Conservation (phyloP, 2,113 vertebrate species). For the Phrynocephalus versicolor region DNA sequence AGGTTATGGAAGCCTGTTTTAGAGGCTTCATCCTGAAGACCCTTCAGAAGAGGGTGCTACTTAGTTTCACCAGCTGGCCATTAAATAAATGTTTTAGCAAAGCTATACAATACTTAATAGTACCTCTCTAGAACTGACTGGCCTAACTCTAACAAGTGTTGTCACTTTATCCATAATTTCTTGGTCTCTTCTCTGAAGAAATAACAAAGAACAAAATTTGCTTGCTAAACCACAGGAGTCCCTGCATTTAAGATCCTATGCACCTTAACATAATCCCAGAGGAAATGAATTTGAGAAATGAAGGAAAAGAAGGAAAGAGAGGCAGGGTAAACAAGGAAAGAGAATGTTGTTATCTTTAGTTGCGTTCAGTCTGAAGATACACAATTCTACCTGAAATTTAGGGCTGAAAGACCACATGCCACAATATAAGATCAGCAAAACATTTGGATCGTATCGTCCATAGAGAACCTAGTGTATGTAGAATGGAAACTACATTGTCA, state of each 20-base stretch:
- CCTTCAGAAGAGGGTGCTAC: not conserved
- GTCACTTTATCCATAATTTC: not conserved
- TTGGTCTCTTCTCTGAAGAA: not conserved
- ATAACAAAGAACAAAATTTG: not conserved
- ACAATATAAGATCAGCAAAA: not conserved
- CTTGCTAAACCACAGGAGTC: not conserved
- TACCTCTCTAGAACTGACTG: not conserved
- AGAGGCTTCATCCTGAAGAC: not conserved
- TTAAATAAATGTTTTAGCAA: not conserved
- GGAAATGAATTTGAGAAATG: not conserved
- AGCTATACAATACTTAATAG: not conserved
- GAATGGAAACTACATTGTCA: not conserved
- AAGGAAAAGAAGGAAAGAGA: not conserved
- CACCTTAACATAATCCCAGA: not conserved
- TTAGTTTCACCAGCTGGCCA: too few species aligned
- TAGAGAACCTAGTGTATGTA: not conserved
- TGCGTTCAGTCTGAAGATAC: not conserved
- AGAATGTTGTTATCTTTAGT: not conserved
- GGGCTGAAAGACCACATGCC: not conserved
- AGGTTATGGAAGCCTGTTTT: not conserved
- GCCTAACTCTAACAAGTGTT: not conserved
- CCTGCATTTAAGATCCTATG: not conserved
- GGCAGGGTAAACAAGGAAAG: not conserved
- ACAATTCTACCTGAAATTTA: not conserved
- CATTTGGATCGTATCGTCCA: not conserved